phyloP scores from a whole-genome alignment of 2,113 vertebrate species.

The Antechinus flavipes region DNA sequence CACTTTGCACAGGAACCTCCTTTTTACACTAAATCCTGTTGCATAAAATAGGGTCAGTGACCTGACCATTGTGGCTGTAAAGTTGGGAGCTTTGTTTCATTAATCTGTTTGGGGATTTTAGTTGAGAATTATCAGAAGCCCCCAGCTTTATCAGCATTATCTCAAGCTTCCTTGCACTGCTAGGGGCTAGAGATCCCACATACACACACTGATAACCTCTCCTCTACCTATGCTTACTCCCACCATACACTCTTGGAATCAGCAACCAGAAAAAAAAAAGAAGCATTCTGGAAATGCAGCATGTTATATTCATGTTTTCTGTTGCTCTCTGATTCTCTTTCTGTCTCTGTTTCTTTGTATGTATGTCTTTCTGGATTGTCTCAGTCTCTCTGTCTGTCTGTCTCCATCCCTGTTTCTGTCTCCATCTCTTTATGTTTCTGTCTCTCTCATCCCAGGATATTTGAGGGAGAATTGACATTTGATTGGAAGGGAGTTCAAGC shows the following conservation, averaged over 20 bases:
- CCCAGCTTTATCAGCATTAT: constrained; percentile 72
- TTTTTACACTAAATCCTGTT: constrained; percentile 46
- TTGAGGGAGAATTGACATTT: neutral
- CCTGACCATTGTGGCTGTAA: constrained; percentile 53
- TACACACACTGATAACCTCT: neutral
- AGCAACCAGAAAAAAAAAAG: neutral
- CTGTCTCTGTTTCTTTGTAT: neutral
- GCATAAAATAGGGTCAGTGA: constrained; percentile 69
- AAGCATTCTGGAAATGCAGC: neutral
- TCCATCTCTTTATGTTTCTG: neutral
- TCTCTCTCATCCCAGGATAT: neutral
- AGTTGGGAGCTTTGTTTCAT: constrained; percentile 76
- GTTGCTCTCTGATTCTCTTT: neutral
- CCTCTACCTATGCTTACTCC: neutral
- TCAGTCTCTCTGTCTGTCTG: neutral
- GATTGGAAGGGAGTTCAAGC: neutral
- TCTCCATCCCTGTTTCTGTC: too few species aligned
- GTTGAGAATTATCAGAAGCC: constrained; percentile 68
- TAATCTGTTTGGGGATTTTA: constrained; percentile 74
- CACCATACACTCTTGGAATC: neutral
- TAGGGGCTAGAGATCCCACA: constrained; percentile 49
- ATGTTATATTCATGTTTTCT: neutral
- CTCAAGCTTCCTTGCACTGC: constrained; percentile 67
- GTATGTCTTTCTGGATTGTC: neutral
- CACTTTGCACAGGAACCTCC: neutral